phyloP scores from a whole-genome alignment of 2,113 vertebrate genomes.

The Galeopterus variegatus region DNA sequence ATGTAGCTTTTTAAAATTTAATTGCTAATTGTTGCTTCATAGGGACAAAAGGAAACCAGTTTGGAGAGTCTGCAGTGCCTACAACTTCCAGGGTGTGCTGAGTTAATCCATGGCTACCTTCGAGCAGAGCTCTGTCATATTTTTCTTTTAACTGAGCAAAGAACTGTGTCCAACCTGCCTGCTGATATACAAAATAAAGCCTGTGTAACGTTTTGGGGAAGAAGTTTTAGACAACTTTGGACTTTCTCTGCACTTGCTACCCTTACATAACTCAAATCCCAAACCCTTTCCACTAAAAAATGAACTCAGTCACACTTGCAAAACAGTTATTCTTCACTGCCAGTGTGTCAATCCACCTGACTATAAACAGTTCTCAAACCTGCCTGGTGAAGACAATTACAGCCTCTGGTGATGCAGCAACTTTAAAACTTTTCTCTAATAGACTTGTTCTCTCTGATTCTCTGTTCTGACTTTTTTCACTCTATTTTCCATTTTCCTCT shows the following conservation, averaged over 20 bases:
- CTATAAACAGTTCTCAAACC: not conserved
- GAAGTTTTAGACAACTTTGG: not conserved
- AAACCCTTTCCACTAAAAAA: not conserved
- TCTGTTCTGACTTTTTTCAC: not conserved
- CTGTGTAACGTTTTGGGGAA: not conserved
- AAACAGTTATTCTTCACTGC: not conserved
- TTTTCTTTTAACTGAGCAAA: not conserved
- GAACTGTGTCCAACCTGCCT: not conserved
- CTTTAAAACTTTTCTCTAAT: not conserved
- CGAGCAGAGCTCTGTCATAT: not conserved
- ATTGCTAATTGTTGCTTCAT: not conserved
- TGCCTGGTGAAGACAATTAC: fast-evolving
- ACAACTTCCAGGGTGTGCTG: not conserved
- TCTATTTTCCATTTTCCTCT: not conserved
- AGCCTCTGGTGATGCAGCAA: no score
- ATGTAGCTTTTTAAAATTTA: not conserved
- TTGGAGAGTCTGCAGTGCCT: no score
- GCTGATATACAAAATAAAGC: not conserved
- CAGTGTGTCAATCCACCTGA: not conserved
- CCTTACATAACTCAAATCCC: not conserved
- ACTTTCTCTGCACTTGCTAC: not conserved
- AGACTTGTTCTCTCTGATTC: not conserved
- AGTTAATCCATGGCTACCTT: not conserved
- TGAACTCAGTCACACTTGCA: not conserved
- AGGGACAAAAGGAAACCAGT: not conserved